A percentile compares a stretch with the other conserved stretches of the same genome.
These are phyloP conservation scores for Cromileptes altivelis DNA, from an alignment of 2,113 vertebrate genomes.

Conservation along the genomic window DNA sequence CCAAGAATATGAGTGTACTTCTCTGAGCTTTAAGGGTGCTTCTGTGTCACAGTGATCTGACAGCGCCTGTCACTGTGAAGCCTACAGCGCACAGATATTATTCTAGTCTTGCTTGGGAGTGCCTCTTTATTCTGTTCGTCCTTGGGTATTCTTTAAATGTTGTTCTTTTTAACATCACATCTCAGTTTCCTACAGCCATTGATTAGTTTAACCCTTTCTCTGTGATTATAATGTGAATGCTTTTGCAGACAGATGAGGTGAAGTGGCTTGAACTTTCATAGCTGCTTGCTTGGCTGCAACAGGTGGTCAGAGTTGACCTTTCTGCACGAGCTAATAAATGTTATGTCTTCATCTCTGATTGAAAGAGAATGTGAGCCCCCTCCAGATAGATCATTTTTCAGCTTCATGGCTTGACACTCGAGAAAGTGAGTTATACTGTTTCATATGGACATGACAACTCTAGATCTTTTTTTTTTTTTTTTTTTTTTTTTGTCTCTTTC, in stretches of 20 bases:
- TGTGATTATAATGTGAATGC: constrained; percentile 1
- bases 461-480: constrained; percentile 19
- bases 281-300: constrained; percentile 49
- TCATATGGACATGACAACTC: constrained; percentile 55
- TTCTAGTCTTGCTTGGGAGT: constrained; percentile 11
- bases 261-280: constrained; percentile 36
- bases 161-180: constrained; percentile 9
- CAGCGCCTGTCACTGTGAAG: constrained; percentile 38
- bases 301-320: constrained; percentile 79
- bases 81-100: constrained; percentile 18
- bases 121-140: constrained; percentile 14
- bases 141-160: background rate
- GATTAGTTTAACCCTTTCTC: background rate
- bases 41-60: constrained; percentile 57
- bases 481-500: background rate
- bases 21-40: constrained; percentile 49
- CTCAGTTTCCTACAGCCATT: constrained; percentile 4
- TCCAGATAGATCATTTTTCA: constrained; percentile 64
- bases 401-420: constrained; percentile 43
- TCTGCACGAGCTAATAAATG: constrained; percentile 60
- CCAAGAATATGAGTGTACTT: constrained; percentile 51
- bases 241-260: constrained; percentile 25
- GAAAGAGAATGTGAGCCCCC: constrained; percentile 61
- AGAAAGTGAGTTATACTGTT: constrained; percentile 43
- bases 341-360: constrained; percentile 79